phyloP scores from a whole-genome alignment of 37 sponge, comb jelly and placozoan species.

The Beroe forskalii region DNA sequence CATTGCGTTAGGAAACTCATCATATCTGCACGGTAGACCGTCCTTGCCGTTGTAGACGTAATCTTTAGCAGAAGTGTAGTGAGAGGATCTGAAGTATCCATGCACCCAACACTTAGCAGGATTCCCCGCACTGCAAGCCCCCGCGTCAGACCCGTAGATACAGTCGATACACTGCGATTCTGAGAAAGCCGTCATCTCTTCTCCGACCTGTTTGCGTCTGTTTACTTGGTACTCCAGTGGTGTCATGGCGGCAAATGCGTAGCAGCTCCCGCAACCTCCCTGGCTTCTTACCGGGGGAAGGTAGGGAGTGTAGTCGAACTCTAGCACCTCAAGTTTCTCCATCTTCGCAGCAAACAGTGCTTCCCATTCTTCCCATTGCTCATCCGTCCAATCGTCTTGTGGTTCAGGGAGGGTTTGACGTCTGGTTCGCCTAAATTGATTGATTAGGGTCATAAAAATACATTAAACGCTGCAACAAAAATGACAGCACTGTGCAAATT shows the following conservation, averaged over 20 bases:
- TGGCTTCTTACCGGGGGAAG: not conserved
- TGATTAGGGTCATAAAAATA: too few relatives aligned
- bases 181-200: not conserved
- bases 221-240: conserved; percentile 13
- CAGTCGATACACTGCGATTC: conserved; percentile 12
- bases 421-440: too few relatives aligned
- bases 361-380: too few relatives aligned
- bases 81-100: not conserved
- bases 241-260: not conserved
- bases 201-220: not conserved
- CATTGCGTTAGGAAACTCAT: not conserved
- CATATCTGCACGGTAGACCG: not conserved
- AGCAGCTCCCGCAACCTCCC: not conserved
- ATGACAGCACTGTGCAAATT: too few relatives aligned
- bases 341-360: too few relatives aligned
- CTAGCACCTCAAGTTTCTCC: not conserved
- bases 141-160: too few relatives aligned
- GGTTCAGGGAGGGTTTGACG: too few relatives aligned
- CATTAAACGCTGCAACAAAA: too few relatives aligned
- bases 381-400: too few relatives aligned
- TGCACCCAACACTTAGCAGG: not conserved
- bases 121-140: not conserved
- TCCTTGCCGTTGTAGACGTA: not conserved
- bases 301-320: not conserved
- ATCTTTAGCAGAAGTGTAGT: not conserved